These are phyloP conservation scores for Atta colombica DNA, from an alignment of 1,140 invertebrate genomes.

Conservation along the genomic window DNA sequence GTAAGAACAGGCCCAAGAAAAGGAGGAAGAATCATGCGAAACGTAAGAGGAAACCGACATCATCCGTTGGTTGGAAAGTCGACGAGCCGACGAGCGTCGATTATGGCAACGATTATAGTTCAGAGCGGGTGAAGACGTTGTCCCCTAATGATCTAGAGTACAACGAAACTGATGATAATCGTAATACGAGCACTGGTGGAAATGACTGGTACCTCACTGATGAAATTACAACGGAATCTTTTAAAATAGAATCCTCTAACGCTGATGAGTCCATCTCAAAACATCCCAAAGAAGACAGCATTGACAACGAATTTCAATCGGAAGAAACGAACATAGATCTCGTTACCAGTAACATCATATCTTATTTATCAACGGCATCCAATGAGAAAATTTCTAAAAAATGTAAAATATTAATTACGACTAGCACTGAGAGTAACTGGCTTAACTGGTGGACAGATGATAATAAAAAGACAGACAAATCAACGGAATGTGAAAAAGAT, in stretches of 20 bases:
- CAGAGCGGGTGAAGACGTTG: not conserved
- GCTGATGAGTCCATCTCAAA: conserved; percentile 6
- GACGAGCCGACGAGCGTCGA: not conserved
- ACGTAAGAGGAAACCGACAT: not conserved
- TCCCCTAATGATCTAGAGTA: conserved; percentile 21
- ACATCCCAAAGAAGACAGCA: not conserved
- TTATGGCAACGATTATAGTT: conserved; percentile 32
- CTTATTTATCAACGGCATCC: not conserved
- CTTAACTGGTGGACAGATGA: not conserved
- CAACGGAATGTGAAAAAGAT: conserved; percentile 11
- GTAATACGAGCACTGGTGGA: not conserved
- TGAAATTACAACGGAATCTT: conserved; percentile 35
- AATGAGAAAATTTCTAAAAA: not conserved
- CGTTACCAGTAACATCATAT: not conserved
- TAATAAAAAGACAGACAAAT: not conserved
- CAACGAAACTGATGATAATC: conserved; percentile 19
- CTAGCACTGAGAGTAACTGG: conserved; percentile 1
- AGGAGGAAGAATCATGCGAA: not conserved
- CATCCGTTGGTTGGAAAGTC: not conserved
- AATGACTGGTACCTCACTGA: conserved; percentile 14
- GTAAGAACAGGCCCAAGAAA: not conserved
- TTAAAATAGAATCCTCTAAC: conserved; percentile 2
- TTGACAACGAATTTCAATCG: not conserved
- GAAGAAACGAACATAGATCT: conserved; percentile 2
- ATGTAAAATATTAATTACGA: not conserved